phyloP scores from a whole-genome alignment of 2,888 invertebrate species.

The Stenchaetothrips biformis region DNA sequence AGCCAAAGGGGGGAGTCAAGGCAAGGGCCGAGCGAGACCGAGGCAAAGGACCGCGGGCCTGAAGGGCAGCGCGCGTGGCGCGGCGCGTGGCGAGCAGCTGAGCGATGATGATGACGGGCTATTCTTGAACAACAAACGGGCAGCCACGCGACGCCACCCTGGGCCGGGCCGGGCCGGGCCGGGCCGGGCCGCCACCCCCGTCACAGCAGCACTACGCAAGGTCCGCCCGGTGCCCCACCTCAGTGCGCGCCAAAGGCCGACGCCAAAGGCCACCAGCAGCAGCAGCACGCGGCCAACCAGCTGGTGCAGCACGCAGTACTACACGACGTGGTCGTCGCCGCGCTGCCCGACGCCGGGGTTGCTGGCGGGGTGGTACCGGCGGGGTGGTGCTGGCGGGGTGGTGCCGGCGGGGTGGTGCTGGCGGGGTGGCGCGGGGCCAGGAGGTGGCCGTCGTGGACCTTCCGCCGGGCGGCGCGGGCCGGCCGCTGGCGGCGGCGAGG shows the following conservation, averaged over 20 bases:
- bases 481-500: background rate
- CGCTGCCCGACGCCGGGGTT: background rate
- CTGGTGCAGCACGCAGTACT: too few species aligned
- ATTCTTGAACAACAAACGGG: conserved; percentile 11
- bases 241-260: too few species aligned
- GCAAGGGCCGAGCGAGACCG: too few species aligned
- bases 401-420: background rate
- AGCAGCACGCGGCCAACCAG: too few species aligned
- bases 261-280: too few species aligned
- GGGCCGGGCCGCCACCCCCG: background rate
- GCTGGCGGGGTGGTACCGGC: background rate
- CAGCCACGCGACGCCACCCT: too few species aligned
- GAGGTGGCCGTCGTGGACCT: background rate
- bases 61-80: background rate
- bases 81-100: background rate
- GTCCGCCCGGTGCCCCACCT: background rate
- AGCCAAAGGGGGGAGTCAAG: too few species aligned
- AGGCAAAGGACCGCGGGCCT: too few species aligned
- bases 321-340: too few species aligned
- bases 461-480: background rate
- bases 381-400: background rate
- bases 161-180: background rate
- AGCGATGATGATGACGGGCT: conserved; percentile 3
- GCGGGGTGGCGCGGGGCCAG: background rate
- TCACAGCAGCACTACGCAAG: background rate